Percentiles rank a stretch among this genome's conserved stretches.
phyloP scores from a whole-genome alignment of 2,797 vertebrate genomes.

The Epinephelus malabaricus region DNA sequence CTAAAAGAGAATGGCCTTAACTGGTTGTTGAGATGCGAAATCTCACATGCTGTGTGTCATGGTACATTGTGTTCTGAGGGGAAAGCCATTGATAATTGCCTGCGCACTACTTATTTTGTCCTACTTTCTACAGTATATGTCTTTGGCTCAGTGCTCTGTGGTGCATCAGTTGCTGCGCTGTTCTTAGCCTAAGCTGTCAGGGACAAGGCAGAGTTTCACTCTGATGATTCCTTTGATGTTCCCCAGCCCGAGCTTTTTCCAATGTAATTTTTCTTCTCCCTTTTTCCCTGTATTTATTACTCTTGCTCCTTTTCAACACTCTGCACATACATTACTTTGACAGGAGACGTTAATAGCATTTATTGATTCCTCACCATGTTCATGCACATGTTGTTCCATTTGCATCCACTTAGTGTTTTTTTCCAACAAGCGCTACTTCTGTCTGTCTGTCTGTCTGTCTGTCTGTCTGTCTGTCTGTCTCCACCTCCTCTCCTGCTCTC shows the following conservation, averaged over 20 bases:
- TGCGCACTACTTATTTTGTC: slow-evolving; percentile 66
- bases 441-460: neutral
- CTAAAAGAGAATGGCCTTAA: slow-evolving; percentile 16
- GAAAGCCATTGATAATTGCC: slow-evolving; percentile 70
- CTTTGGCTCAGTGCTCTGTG: slow-evolving; percentile 64
- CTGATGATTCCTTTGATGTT: slow-evolving; percentile 80
- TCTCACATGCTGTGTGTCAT: slow-evolving; percentile 34
- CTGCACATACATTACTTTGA: slow-evolving; percentile 47
- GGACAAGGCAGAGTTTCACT: slow-evolving; percentile 74
- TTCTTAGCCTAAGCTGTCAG: slow-evolving; percentile 79
- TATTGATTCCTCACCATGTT: slow-evolving; percentile 56
- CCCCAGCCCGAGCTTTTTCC: slow-evolving; percentile 31
- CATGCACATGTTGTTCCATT: slow-evolving; percentile 46
- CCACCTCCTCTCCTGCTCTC: neutral
- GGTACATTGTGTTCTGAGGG: slow-evolving; percentile 46
- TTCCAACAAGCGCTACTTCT: slow-evolving; percentile 13
- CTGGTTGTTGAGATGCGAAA: slow-evolving; percentile 34
- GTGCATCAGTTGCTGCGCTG: slow-evolving; percentile 70
- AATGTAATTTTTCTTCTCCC: slow-evolving; percentile 31
- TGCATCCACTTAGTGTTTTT: slow-evolving; percentile 49
- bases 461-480: neutral
- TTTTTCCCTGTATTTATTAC: slow-evolving; percentile 34
- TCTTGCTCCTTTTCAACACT: slow-evolving; percentile 12
- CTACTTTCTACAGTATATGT: slow-evolving; percentile 70
- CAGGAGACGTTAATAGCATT: slow-evolving; percentile 43